These are phyloP conservation scores for Hemiscyllium ocellatum DNA, from an alignment of 2,113 vertebrate genomes.

Conservation along the genomic window DNA sequence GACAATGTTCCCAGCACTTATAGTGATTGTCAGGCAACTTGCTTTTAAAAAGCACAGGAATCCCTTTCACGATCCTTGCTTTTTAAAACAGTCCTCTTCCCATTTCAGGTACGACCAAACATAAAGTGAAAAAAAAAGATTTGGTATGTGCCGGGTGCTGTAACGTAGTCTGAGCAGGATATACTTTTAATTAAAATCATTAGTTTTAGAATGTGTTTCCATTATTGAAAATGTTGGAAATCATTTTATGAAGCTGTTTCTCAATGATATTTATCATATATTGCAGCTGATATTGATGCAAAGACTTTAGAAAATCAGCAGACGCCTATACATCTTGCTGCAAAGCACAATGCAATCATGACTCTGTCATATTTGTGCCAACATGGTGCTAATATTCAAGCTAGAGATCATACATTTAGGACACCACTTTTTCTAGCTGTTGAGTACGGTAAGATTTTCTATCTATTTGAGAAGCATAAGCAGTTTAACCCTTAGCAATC, in stretches of 20 bases:
- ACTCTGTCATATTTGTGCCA: not conserved
- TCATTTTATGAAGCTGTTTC: not conserved
- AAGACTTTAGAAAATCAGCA: slow-evolving; percentile 15
- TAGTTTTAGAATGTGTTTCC: not conserved
- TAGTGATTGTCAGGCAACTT: no score
- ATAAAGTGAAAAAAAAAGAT: no score
- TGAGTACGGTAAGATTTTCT: slow-evolving; percentile 32
- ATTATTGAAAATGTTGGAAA: not conserved
- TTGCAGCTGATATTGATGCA: not conserved
- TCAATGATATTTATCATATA: not conserved
- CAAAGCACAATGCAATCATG: slow-evolving; percentile 19
- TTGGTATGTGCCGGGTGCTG: no score
- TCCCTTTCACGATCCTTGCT: no score
- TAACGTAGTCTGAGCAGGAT: not conserved
- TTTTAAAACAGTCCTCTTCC: no score
- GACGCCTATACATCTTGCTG: slow-evolving; percentile 18
- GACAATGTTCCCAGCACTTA: no score
- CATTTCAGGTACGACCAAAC: no score
- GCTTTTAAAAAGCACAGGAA: no score
- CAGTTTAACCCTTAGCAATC: not conserved
- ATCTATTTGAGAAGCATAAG: not conserved
- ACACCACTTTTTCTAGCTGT: slow-evolving; percentile 36
- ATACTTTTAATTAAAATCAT: not conserved
- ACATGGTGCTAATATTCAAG: slow-evolving; percentile 12
- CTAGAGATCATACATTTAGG: not conserved